Evolutionary conservation across 2,888 invertebrate species (phyloP).

Genomic region (Therioaphis trifolii): DNA sequence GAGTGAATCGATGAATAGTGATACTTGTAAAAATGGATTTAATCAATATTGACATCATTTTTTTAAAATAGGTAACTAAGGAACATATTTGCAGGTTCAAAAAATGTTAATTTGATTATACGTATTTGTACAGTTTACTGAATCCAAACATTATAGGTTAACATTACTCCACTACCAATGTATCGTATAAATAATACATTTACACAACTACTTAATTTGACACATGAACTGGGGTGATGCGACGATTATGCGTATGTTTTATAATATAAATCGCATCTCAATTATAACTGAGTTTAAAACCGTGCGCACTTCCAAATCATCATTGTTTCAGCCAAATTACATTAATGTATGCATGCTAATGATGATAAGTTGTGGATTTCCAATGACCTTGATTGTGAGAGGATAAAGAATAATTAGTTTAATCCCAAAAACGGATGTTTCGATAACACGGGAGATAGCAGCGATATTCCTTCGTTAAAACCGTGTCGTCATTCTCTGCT

Average conservation of each 20-base stretch:
- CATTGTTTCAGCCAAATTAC: slow-evolving; percentile 36
- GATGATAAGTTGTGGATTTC: slow-evolving; percentile 41
- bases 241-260: neutral
- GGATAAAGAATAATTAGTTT: slow-evolving; percentile 50
- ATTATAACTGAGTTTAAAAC: neutral
- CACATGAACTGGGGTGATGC: neutral
- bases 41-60: too few relatives aligned
- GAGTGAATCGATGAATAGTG: too few relatives aligned
- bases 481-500: neutral
- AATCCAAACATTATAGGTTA: too few relatives aligned
- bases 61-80: too few relatives aligned
- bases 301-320: slow-evolving; percentile 30
- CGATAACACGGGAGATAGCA: slow-evolving; percentile 29
- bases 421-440: slow-evolving; percentile 48
- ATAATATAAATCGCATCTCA: neutral
- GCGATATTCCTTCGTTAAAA: slow-evolving; percentile 12
- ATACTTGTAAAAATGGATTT: too few relatives aligned
- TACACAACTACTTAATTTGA: neutral
- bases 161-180: too few relatives aligned
- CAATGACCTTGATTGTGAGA: neutral
- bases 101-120: too few relatives aligned
- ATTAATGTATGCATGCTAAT: slow-evolving; percentile 36
- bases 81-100: too few relatives aligned
- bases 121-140: too few relatives aligned
- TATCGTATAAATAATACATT: neutral